Conservation (phyloP, 2,797 vertebrate genomes). For the Cirrhinus molitorella region DNA sequence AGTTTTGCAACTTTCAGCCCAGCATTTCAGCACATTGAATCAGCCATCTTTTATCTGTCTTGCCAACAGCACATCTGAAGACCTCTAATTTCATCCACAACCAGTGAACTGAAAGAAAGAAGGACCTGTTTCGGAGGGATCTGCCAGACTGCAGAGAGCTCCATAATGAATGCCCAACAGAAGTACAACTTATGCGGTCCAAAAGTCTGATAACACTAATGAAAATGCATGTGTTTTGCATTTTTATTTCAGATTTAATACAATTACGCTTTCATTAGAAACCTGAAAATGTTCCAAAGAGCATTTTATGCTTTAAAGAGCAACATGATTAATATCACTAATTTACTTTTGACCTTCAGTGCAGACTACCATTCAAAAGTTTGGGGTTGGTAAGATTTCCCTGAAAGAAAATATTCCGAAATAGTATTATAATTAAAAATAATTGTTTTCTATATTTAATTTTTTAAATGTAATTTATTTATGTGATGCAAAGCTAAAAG, state of each 20-base stretch:
- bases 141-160: not conserved
- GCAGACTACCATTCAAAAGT: not conserved
- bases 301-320: not conserved
- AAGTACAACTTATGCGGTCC: not conserved
- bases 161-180: not conserved
- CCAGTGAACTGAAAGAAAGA: constrained; percentile 22
- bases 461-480: not conserved
- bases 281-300: constrained; percentile 16
- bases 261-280: not conserved
- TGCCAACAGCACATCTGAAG: not conserved
- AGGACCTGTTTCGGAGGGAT: not conserved
- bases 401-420: not conserved
- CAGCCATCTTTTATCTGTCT: not conserved
- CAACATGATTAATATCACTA: not conserved
- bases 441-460: not conserved
- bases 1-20: not conserved
- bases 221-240: not conserved
- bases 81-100: not conserved
- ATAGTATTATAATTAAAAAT: not conserved
- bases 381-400: not conserved
- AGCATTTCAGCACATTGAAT: not conserved
- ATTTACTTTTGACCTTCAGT: not conserved
- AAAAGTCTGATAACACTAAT: not conserved
- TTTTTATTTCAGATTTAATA: not conserved
- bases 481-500: not conserved